Evolutionary conservation across 2,888 invertebrate genomes (phyloP).

Genomic region (Ichneumoninae sp.): DNA sequence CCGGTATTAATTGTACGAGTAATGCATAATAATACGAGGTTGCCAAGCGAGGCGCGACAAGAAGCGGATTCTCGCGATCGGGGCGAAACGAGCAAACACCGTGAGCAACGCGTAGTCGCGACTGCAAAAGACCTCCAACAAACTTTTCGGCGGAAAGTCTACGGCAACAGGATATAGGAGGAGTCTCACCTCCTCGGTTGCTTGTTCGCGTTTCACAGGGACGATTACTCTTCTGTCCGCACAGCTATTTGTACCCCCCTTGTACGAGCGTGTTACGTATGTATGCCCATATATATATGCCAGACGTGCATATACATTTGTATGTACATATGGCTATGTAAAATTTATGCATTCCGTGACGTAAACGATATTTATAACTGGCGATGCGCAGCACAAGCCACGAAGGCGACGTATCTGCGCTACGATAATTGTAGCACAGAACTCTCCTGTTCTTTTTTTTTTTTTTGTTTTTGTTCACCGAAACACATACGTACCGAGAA

Average conservation of each 20-base stretch:
- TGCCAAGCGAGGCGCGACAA: background rate
- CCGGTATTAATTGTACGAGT: background rate
- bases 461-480: background rate
- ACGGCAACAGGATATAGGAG: conserved; percentile 50
- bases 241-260: conserved; percentile 63
- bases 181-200: conserved; percentile 32
- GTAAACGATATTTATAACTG: conserved; percentile 22
- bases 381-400: background rate
- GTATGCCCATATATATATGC: conserved; percentile 17
- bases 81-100: conserved; percentile 19
- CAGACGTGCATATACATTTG: background rate
- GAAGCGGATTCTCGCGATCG: conserved; percentile 30
- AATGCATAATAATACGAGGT: background rate
- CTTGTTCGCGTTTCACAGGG: conserved; percentile 64
- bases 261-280: conserved; percentile 52
- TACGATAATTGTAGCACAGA: background rate
- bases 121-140: conserved; percentile 54
- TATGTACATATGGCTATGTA: background rate
- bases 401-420: background rate
- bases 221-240: conserved; percentile 66
- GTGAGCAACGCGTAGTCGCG: conserved; percentile 46
- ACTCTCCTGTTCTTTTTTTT: background rate
- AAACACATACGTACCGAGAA: background rate
- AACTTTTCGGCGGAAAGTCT: conserved; percentile 60
- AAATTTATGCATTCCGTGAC: conserved; percentile 10